A percentile compares a stretch with the other conserved stretches of the same genome.
Conservation (phyloP, 2,113 vertebrate species). For the Chloebia gouldiae region DNA sequence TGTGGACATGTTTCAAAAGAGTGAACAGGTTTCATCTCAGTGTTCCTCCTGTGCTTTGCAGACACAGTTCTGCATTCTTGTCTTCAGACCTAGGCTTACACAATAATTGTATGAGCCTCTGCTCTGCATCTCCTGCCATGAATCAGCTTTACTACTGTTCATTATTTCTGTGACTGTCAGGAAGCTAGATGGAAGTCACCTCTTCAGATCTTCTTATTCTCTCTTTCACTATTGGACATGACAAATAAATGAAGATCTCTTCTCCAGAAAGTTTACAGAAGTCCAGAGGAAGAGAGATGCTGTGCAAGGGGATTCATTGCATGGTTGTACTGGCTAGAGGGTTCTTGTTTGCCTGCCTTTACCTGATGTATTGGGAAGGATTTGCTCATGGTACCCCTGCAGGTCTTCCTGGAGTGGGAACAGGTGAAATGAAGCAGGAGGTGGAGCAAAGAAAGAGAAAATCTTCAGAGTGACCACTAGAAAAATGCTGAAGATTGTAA, state of each 20-base stretch:
- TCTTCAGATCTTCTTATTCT: not conserved
- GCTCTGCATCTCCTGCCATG: not conserved
- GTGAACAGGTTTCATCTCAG: not conserved
- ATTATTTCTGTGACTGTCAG: constrained; percentile 6
- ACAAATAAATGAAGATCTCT: not conserved
- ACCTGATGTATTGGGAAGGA: not conserved
- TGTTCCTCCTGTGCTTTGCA: not conserved
- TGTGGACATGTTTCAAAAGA: not conserved
- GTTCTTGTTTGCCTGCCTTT: not conserved
- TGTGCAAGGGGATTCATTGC: not conserved
- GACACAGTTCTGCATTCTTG: not conserved
- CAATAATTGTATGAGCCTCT: not conserved
- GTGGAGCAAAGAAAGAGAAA: not conserved
- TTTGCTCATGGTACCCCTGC: not conserved
- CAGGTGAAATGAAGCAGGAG: not conserved
- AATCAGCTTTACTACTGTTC: constrained; percentile 7
- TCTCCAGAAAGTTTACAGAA: not conserved
- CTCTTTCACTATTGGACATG: not conserved
- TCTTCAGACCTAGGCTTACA: not conserved
- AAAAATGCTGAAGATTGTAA: not conserved
- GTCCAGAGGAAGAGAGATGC: not conserved
- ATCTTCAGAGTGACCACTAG: not conserved
- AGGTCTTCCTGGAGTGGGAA: not conserved
- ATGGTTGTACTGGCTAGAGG: not conserved
- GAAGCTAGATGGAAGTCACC: not conserved